phyloP scores from a whole-genome alignment of 2,113 vertebrate species.

The Dascyllus trimaculatus region DNA sequence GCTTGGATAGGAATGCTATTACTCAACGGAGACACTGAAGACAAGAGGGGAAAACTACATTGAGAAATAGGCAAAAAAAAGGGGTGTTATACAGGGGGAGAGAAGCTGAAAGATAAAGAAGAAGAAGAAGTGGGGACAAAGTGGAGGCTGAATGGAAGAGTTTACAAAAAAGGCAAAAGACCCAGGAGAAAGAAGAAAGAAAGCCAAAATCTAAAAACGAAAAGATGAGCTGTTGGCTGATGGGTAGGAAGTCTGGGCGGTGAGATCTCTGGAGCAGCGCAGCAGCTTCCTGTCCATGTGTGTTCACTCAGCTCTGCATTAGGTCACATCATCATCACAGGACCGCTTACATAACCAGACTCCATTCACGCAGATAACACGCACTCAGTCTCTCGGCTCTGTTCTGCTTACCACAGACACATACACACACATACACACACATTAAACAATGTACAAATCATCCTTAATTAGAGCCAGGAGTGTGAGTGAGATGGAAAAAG shows the following conservation, averaged over 20 bases:
- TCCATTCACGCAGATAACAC: conserved; percentile 74
- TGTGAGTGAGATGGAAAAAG: conserved; percentile 35
- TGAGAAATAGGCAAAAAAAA: conserved; percentile 42
- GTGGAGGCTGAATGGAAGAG: conserved; percentile 2
- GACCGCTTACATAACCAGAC: conserved; percentile 78
- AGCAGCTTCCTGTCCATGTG: conserved; percentile 77
- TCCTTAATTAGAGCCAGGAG: conserved; percentile 32
- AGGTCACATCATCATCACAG: conserved; percentile 80
- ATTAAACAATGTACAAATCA: conserved; percentile 8
- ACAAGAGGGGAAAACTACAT: conserved; percentile 25
- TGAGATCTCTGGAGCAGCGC: conserved; percentile 46
- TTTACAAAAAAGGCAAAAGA: neutral
- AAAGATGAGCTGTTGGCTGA: conserved; percentile 48
- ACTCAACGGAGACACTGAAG: conserved; percentile 51
- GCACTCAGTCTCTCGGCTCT: conserved; percentile 51
- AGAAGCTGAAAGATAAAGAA: neutral
- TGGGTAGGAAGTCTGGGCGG: conserved; percentile 53
- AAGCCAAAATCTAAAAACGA: conserved; percentile 22
- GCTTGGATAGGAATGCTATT: conserved; percentile 81
- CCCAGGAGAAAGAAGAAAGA: conserved; percentile 20
- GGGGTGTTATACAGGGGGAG: conserved; percentile 5
- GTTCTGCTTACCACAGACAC: conserved; percentile 32
- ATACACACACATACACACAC: conserved; percentile 23
- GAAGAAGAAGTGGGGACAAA: neutral
- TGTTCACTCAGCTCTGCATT: conserved; percentile 76